These are phyloP conservation scores for Cardiocondyla obscurior DNA, from an alignment of 1,140 invertebrate genomes.

Conservation along the genomic window DNA sequence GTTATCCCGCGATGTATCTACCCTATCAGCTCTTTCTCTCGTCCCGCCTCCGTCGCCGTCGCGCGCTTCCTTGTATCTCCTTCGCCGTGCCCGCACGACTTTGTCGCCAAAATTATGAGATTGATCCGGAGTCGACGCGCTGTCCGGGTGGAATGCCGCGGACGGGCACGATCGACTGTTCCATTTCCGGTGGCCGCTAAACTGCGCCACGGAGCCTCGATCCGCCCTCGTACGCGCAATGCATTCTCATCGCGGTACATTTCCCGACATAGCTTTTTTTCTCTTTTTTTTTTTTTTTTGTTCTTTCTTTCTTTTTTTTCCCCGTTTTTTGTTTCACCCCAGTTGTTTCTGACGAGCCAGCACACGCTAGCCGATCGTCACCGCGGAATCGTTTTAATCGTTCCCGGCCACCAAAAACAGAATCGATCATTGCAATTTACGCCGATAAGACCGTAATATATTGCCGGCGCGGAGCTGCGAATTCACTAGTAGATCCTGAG, in stretches of 20 bases:
- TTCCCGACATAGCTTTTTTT: not conserved
- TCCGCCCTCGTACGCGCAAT: not conserved
- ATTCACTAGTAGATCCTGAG: slow-evolving; percentile 23
- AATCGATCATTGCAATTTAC: slow-evolving; percentile 42
- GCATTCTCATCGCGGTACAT: slow-evolving; percentile 6
- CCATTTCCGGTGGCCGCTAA: slow-evolving; percentile 32
- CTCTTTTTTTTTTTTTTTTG: not conserved
- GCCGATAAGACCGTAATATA: slow-evolving; percentile 33
- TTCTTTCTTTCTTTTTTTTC: not conserved
- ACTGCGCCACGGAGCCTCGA: slow-evolving; percentile 3
- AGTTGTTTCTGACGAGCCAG: not conserved
- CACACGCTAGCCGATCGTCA: not conserved
- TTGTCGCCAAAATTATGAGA: slow-evolving; percentile 77
- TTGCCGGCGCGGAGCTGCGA: slow-evolving; percentile 35
- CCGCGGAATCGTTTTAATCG: slow-evolving; percentile 4
- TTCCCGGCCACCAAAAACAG: not conserved
- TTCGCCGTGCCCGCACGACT: slow-evolving; percentile 62
- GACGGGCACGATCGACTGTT: slow-evolving; percentile 39
- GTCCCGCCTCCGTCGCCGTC: not conserved
- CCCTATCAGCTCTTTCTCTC: slow-evolving; percentile 58
- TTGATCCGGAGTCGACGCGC: slow-evolving; percentile 71
- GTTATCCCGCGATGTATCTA: slow-evolving; percentile 79
- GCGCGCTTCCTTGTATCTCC: slow-evolving; percentile 54
- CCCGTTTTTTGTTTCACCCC: not conserved
- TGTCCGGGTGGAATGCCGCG: slow-evolving; percentile 44